Conservation (phyloP, 2,113 vertebrate species). For the Oreochromis niloticus region DNA sequence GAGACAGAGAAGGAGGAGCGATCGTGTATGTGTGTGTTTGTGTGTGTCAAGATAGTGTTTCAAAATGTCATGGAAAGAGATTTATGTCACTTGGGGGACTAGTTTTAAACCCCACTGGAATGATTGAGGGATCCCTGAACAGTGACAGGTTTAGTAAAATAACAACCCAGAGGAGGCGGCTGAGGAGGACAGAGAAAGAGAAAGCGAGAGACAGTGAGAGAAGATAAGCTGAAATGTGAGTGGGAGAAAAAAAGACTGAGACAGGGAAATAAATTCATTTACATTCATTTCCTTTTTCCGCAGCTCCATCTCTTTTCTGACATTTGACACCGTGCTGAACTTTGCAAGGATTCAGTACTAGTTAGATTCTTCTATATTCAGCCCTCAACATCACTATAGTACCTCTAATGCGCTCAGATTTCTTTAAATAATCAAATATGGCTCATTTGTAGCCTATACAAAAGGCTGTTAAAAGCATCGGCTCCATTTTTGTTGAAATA, state of each 20-base stretch:
- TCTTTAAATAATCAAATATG: not conserved
- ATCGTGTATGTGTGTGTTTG: not conserved
- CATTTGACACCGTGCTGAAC: not conserved
- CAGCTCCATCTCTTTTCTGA: conserved; percentile 5
- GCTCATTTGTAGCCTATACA: not conserved
- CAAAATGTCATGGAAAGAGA: conserved; percentile 19
- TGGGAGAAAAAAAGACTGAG: conserved; percentile 8
- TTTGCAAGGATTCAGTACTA: not conserved
- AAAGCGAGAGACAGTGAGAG: not conserved
- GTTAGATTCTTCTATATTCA: not conserved
- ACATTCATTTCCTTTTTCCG: conserved; percentile 31
- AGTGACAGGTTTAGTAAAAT: conserved; percentile 46
- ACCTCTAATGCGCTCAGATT: not conserved
- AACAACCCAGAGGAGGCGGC: conserved; percentile 25
- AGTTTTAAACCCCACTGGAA: conserved; percentile 19
- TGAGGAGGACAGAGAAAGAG: not conserved
- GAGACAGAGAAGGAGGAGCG: not conserved
- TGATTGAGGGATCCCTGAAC: conserved; percentile 43
- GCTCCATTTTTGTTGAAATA: not conserved
- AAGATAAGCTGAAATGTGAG: conserved; percentile 22
- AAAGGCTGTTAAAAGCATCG: not conserved
- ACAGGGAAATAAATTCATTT: conserved; percentile 21
- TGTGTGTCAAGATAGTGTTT: not conserved
- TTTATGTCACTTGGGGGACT: not conserved
- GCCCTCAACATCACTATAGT: not conserved